Conservation (phyloP, 2,797 vertebrate species). For the Manis crassicaudata region DNA sequence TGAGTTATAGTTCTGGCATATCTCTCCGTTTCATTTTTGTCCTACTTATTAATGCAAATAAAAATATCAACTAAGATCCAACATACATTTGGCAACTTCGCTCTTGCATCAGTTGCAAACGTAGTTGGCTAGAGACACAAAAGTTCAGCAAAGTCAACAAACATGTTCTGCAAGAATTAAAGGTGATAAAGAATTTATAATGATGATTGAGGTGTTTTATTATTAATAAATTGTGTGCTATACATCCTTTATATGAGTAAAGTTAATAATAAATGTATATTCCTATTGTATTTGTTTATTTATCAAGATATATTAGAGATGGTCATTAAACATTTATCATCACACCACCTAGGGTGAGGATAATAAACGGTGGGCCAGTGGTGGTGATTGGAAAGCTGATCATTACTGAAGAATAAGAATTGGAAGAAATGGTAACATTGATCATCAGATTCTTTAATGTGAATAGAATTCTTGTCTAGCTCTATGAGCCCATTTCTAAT, state of each 20-base stretch:
- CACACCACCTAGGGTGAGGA: not conserved
- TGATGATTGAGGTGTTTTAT: not conserved
- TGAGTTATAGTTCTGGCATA: not conserved
- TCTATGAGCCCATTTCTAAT: not conserved
- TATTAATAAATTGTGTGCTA: not conserved
- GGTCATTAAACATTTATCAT: not conserved
- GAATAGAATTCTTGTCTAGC: not conserved
- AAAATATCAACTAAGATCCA: not conserved
- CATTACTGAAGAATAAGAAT: not conserved
- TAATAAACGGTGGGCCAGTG: not conserved
- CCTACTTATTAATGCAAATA: not conserved
- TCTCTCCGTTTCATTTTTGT: not conserved
- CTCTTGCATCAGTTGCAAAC: not conserved
- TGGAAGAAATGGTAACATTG: not conserved
- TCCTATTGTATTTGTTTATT: not conserved
- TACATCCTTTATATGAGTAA: not conserved
- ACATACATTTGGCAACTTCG: not conserved
- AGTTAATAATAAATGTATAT: no score
- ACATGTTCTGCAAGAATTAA: not conserved
- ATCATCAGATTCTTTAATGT: not conserved
- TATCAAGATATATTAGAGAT: not conserved
- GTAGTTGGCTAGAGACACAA: not conserved
- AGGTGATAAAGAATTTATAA: not conserved
- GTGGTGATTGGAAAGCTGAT: not conserved
- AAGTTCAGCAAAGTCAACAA: not conserved